Conservation (phyloP, 2,113 vertebrate species). For the Carettochelys insculpta region DNA sequence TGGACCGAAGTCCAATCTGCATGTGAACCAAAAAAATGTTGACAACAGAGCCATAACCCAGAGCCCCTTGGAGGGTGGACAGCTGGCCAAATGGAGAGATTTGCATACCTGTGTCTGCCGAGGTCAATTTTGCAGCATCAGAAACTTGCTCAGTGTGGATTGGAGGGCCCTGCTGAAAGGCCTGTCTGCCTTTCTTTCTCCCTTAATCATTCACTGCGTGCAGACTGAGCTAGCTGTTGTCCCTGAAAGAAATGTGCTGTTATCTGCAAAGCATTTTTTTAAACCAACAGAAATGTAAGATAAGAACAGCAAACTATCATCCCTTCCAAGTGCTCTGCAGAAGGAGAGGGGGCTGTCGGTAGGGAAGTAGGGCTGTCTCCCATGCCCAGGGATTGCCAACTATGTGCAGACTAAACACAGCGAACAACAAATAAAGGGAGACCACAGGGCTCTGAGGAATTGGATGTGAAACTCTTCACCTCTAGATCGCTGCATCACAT, state of each 20-base stretch:
- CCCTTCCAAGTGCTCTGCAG: neutral
- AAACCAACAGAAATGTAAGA: neutral
- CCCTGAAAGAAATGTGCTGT: constrained; percentile 34
- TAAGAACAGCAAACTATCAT: constrained; percentile 31
- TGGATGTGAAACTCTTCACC: neutral
- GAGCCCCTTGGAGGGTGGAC: fast-evolving
- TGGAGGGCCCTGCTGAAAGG: neutral
- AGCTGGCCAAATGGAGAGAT: neutral
- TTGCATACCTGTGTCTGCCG: neutral
- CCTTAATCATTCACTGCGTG: neutral
- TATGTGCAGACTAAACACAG: neutral
- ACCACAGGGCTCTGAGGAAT: neutral
- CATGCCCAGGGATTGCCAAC: neutral
- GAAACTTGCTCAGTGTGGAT: fast-evolving
- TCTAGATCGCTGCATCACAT: neutral
- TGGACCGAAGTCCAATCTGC: constrained; percentile 11
- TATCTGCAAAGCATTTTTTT: neutral
- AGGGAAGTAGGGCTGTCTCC: neutral
- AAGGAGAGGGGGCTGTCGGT: neutral
- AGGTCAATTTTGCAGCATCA: neutral
- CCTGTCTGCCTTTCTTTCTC: no score
- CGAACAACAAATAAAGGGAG: neutral
- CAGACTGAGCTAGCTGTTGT: constrained; percentile 16
- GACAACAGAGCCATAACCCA: neutral
- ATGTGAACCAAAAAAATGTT: constrained; percentile 4